Evolutionary conservation across 2,113 vertebrate genomes (phyloP).

Genomic region (Tupaia tana): DNA sequence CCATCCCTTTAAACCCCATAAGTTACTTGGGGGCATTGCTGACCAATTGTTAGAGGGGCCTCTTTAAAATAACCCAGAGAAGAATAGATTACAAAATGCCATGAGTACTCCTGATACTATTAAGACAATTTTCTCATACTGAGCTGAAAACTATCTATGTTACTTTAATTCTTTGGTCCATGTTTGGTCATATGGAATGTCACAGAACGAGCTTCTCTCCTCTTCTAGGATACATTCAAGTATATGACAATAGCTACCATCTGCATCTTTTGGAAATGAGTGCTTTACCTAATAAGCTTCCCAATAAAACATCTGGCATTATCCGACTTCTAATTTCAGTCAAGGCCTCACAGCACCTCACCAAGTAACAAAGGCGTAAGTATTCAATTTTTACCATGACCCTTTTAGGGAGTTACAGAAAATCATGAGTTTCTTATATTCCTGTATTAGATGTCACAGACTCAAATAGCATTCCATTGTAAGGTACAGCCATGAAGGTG

Average conservation of each 20-base stretch:
- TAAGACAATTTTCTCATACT: neutral
- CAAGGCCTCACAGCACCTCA: neutral
- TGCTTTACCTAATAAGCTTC: conserved; percentile 31
- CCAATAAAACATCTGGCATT: conserved; percentile 5
- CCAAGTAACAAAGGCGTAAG: neutral
- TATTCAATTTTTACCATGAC: neutral
- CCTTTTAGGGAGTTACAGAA: neutral
- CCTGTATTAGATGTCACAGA: neutral
- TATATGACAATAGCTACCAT: neutral
- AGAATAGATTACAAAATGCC: neutral
- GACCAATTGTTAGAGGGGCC: neutral
- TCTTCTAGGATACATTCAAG: neutral
- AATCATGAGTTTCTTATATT: neutral
- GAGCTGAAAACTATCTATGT: neutral
- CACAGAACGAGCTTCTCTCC: neutral
- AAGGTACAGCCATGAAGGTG: neutral
- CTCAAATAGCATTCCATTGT: neutral
- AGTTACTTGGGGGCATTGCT: neutral
- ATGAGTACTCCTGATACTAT: neutral
- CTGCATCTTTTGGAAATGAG: neutral
- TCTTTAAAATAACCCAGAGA: neutral
- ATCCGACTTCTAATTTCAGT: conserved; percentile 31
- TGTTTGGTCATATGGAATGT: neutral
- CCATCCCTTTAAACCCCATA: neutral
- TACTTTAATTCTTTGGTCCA: neutral